Evolutionary conservation across 2,113 vertebrate genomes (phyloP).

Genomic region (Thamnaconus septentrionalis): DNA sequence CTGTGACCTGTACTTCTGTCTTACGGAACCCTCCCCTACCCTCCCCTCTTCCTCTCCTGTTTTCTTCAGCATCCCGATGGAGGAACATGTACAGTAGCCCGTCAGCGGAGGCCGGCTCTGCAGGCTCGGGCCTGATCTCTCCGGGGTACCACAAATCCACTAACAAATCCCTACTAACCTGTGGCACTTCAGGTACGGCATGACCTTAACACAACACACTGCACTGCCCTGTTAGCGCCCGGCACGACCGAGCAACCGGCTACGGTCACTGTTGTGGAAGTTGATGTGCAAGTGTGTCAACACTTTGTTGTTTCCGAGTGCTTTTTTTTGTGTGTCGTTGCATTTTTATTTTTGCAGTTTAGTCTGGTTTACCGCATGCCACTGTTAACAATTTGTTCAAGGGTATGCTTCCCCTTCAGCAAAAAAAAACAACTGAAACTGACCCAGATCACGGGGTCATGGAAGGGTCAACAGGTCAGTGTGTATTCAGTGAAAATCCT

Average conservation of each 20-base stretch:
- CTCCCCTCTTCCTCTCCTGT: conserved; percentile 17
- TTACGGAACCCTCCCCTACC: conserved; percentile 8
- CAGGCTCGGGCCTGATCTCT: conserved; percentile 84
- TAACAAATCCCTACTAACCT: conserved; percentile 98
- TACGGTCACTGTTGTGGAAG: conserved; percentile 25
- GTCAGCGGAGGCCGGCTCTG: conserved; percentile 78
- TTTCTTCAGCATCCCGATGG: conserved; percentile 84
- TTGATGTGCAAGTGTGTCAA: conserved; percentile 12
- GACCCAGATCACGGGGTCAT: no score
- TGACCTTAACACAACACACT: conserved; percentile 78
- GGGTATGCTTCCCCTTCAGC: no score
- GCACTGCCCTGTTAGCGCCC: conserved; percentile 39
- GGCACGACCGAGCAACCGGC: conserved; percentile 31
- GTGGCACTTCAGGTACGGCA: conserved; percentile 95
- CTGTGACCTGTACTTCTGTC: neutral
- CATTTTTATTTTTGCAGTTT: conserved; percentile 36
- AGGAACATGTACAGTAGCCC: conserved; percentile 92
- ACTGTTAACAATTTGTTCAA: no score
- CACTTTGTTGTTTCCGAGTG: neutral
- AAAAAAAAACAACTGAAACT: no score
- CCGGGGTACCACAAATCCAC: conserved; percentile 95
- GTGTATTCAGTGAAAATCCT: no score
- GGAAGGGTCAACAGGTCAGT: no score
- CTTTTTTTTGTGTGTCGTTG: conserved; percentile 11
- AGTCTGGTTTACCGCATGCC: no score